Evolutionary conservation across 2,888 invertebrate genomes (phyloP).

Genomic region (Pharmacophagus antenor): DNA sequence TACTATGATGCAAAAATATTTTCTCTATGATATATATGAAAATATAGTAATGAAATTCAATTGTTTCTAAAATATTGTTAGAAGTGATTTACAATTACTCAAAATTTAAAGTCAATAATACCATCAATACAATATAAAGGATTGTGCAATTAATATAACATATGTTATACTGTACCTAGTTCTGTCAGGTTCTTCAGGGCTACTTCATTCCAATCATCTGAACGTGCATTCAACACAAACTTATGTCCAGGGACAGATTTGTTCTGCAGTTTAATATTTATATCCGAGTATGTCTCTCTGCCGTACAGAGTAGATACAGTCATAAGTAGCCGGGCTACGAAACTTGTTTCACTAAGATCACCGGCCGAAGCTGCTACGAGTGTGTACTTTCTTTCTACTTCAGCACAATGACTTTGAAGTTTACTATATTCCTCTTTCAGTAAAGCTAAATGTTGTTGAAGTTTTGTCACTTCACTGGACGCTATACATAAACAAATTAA

Average conservation of each 20-base stretch:
- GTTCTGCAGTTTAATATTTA: conserved; percentile 87
- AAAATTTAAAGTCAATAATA: not conserved
- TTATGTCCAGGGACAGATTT: conserved; percentile 91
- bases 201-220: conserved; percentile 91
- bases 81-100: no score
- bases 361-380: conserved; percentile 86
- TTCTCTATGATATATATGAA: no score
- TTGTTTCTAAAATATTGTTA: no score
- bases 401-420: conserved; percentile 89
- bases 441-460: conserved; percentile 91
- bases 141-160: not conserved
- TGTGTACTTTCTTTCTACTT: conserved; percentile 92
- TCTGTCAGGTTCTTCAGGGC: conserved; percentile 84
- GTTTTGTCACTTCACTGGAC: conserved; percentile 83
- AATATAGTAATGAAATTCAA: no score
- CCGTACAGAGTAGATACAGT: conserved; percentile 91
- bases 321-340: conserved; percentile 90
- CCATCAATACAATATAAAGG: no score
- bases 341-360: conserved; percentile 86
- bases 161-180: conserved; percentile 78
- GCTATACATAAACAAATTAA: conserved; percentile 57
- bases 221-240: conserved; percentile 93
- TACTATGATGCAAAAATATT: no score
- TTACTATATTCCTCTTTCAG: conserved; percentile 95
- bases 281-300: conserved; percentile 90